Conservation (phyloP, 2,797 vertebrate species). For the Thamnophis elegans region DNA sequence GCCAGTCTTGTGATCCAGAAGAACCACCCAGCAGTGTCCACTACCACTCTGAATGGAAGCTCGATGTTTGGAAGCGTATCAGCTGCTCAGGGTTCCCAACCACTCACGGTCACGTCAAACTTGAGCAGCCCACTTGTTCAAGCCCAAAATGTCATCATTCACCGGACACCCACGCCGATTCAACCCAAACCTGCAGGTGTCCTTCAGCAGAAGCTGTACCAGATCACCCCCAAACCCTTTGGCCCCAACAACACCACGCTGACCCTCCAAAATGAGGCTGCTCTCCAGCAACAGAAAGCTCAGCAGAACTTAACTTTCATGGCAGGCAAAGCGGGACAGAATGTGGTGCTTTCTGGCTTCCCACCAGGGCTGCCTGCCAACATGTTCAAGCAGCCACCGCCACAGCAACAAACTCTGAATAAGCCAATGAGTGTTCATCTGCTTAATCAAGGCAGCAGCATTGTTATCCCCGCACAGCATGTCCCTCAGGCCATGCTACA, state of each 20-base stretch:
- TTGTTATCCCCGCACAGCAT: slow-evolving; percentile 86
- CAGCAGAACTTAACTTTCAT: slow-evolving; percentile 91
- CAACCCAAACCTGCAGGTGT: slow-evolving; percentile 88
- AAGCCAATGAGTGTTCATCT: slow-evolving; percentile 92
- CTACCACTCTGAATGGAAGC: slow-evolving; percentile 86
- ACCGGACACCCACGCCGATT: slow-evolving; percentile 93
- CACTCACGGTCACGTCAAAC: slow-evolving; percentile 66
- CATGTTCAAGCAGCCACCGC: slow-evolving; percentile 84
- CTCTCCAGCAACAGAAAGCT: slow-evolving; percentile 80
- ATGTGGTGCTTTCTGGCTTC: slow-evolving; percentile 85
- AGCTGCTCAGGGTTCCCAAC: slow-evolving; percentile 56
- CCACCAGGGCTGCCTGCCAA: slow-evolving; percentile 66
- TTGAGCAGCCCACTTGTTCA: slow-evolving; percentile 73
- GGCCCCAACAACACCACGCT: slow-evolving; percentile 61
- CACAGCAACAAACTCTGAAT: slow-evolving; percentile 61
- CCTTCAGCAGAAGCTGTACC: slow-evolving; percentile 76
- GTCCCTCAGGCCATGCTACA: slow-evolving; percentile 83
- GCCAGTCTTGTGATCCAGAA: slow-evolving; percentile 90
- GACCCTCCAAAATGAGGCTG: slow-evolving; percentile 69
- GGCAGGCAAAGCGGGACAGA: slow-evolving; percentile 84
- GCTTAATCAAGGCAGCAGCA: slow-evolving; percentile 90
- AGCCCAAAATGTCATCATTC: slow-evolving; percentile 89
- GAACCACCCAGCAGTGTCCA: slow-evolving; percentile 81
- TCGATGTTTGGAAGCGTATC: slow-evolving; percentile 79
- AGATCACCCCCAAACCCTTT: slow-evolving; percentile 76